Base-by-base conservation (phyloP, 1,140 invertebrate species). In the Zelostemma sp. region DNA sequence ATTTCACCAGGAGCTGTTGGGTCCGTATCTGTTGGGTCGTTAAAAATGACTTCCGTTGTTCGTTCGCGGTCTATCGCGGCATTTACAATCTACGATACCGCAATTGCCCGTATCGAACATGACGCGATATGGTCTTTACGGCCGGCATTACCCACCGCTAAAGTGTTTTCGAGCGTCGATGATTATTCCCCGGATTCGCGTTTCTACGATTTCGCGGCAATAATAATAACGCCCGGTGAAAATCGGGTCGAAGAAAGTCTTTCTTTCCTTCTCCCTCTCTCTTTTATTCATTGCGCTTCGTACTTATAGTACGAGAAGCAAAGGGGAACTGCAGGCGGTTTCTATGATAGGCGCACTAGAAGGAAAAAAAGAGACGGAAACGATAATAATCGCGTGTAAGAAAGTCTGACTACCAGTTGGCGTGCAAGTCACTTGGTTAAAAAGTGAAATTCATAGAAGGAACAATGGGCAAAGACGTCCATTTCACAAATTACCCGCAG, bases 181-280 rank as follows among this genome's bases (percentile, higher is more conserved):
- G 59, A 63, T 68, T 68, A 59, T 62, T 62, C 58, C 38, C 21
- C 41, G 33, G 43, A 63, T 54, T 63, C 54, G 43, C 54, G 41
- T 62, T 68, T 68, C 54, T 68, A 63, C 54, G 48, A 58, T 62
- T 58, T 62, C 41, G 54, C 59, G 41, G 49, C 45, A 48, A 31
- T 61, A 50, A 53, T 57, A 68, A 68, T 62, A 62, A 49, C 31
- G 41, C 41, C 54, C 25, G 47, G 62, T 66, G 68, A 72, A 74
- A 74, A 72, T 67, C 38, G 43, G 59, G 68, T 67, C 68, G 55
- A 69, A 69, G 72, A 74, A 74, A 72, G 72, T 3, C 8, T 28
- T 28, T 72, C 40, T 48, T 62, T 58, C 49, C 21, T 43, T 54
- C 28, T 57, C 35, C 48, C 62, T 50, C 25, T 50, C 47, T 58